Conservation (phyloP, 2,888 invertebrate species). For the Cheiracanthium punctorium region DNA sequence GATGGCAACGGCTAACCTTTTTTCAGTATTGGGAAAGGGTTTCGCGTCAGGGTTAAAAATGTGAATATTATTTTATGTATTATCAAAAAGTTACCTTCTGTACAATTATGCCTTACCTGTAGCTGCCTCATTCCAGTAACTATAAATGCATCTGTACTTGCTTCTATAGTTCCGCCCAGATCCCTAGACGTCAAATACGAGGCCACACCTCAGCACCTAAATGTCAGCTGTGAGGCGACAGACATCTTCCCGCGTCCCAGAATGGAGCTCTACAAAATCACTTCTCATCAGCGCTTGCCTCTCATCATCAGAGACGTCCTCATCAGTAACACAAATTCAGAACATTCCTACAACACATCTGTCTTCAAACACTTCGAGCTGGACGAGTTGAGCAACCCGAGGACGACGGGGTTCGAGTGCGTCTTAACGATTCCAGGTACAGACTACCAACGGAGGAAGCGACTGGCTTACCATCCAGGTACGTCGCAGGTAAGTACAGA, state of each 20-base stretch:
- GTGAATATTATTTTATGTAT: too few species aligned
- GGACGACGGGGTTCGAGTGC: conserved; percentile 68
- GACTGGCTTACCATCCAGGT: conserved; percentile 66
- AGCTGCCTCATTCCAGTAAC: too few species aligned
- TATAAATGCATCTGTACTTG: too few species aligned
- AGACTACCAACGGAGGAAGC: conserved; percentile 69
- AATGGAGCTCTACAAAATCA: conserved; percentile 38
- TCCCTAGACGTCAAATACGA: conserved; percentile 57
- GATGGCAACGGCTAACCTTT: too few species aligned
- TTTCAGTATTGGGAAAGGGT: too few species aligned
- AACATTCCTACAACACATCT: conserved; percentile 44
- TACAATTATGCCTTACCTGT: too few species aligned
- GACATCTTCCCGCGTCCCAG: conserved; percentile 56
- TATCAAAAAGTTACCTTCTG: too few species aligned
- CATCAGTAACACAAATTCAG: conserved; percentile 14
- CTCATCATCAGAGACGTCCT: conserved; percentile 33
- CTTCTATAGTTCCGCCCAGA: conserved; percentile 55
- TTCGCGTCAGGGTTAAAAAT: too few species aligned
- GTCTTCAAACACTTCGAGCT: conserved; percentile 42
- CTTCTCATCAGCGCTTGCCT: conserved; percentile 23
- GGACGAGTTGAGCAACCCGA: conserved; percentile 25
- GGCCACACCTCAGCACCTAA: conserved; percentile 33
- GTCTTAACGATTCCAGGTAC: conserved; percentile 70
- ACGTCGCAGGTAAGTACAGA: conserved; percentile 67
- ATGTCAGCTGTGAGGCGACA: conserved; percentile 63